Evolutionary conservation across 1,140 invertebrate species (phyloP).

Genomic region (Triops longicaudatus): DNA sequence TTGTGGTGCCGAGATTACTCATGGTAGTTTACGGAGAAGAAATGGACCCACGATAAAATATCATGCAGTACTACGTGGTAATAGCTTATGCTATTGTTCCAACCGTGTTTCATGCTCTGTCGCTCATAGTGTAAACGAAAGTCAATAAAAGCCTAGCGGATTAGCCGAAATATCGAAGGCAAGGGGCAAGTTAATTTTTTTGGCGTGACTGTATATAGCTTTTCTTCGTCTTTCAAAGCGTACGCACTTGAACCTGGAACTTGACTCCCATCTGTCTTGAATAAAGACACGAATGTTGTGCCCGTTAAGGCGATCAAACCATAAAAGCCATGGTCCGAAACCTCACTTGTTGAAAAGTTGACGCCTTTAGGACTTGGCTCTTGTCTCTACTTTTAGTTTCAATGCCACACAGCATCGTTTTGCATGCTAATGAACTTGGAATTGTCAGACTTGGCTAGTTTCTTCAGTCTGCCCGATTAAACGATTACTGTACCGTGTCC

Average conservation of each 20-base stretch:
- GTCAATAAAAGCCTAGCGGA: no score
- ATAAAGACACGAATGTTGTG: not conserved
- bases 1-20: no score
- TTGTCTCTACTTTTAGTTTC: not conserved
- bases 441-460: not conserved
- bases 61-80: no score
- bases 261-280: not conserved
- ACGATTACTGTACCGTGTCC: not conserved
- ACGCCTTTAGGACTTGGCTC: not conserved
- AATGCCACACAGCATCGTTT: conserved; percentile 7
- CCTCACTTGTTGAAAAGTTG: not conserved
- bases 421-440: not conserved
- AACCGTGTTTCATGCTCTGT: no score
- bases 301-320: not conserved
- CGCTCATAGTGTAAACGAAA: no score
- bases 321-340: not conserved
- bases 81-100: no score
- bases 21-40: no score
- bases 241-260: not conserved
- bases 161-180: no score
- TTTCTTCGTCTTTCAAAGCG: no score
- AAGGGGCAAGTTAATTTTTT: no score
- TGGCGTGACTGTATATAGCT: no score
- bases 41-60: no score
- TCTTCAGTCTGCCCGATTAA: not conserved